phyloP scores from a whole-genome alignment of 2,888 invertebrate species.

The Calameuta filiformis region DNA sequence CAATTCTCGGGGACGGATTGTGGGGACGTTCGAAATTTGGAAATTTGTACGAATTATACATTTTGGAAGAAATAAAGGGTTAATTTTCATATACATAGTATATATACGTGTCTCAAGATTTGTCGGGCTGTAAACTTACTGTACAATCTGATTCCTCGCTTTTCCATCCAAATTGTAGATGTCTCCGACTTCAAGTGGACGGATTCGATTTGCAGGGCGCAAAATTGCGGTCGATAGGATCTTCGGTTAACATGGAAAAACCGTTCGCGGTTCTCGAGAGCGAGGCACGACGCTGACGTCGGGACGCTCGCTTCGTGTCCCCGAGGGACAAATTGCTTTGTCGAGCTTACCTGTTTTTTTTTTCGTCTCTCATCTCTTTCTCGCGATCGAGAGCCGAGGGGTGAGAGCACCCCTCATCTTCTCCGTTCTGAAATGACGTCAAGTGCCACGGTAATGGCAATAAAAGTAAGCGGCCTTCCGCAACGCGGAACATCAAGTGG shows the following conservation, averaged over 20 bases:
- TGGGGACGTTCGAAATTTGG: too few relatives aligned
- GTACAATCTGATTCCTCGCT: not conserved
- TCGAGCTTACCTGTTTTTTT: not conserved
- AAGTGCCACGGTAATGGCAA: slow-evolving; percentile 19
- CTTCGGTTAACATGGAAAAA: not conserved
- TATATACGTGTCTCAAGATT: not conserved
- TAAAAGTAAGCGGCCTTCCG: slow-evolving; percentile 38
- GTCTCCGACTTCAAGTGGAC: not conserved
- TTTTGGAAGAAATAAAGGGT: too few relatives aligned
- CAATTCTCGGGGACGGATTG: too few relatives aligned
- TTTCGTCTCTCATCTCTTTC: not conserved
- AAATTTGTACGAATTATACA: too few relatives aligned
- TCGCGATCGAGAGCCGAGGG: too few relatives aligned
- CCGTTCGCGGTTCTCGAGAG: not conserved
- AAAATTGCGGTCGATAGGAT: not conserved
- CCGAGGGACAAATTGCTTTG: not conserved
- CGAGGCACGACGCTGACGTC: not conserved
- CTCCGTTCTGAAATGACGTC: not conserved
- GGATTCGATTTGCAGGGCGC: not conserved
- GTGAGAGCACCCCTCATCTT: too few relatives aligned
- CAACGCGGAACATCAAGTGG: slow-evolving; percentile 11
- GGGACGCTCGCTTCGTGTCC: not conserved
- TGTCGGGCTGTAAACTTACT: not conserved
- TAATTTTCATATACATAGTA: too few relatives aligned
- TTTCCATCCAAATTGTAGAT: not conserved